Conservation (phyloP, 2,888 invertebrate species). For the Atherix ibis region DNA sequence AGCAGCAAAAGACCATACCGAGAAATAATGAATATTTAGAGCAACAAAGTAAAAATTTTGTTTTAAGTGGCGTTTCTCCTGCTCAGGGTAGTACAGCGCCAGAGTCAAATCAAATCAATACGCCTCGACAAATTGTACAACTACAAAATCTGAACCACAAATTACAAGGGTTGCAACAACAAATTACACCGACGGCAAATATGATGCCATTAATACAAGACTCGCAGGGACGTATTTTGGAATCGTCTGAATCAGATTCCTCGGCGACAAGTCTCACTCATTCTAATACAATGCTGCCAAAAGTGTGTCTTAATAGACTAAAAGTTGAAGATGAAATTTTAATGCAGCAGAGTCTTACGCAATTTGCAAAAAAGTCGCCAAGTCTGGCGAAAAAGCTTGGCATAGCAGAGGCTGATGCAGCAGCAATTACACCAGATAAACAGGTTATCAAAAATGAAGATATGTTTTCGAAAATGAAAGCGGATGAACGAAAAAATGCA, state of each 20-base stretch:
- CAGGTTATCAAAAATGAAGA: slow-evolving; percentile 14
- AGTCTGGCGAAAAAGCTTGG: slow-evolving; percentile 42
- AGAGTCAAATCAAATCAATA: slow-evolving; percentile 15
- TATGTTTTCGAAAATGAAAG: slow-evolving; percentile 37
- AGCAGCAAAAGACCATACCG: slow-evolving; percentile 18
- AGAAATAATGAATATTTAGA: slow-evolving; percentile 18
- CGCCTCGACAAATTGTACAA: slow-evolving; percentile 7
- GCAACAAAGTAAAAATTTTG: slow-evolving; percentile 18
- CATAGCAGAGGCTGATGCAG: slow-evolving; percentile 18
- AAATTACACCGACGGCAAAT: slow-evolving; percentile 33
- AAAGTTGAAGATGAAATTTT: slow-evolving; percentile 39
- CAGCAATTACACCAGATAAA: slow-evolving; percentile 3
- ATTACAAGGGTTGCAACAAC: no score
- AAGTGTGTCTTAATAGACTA: slow-evolving; percentile 31
- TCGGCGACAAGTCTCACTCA: slow-evolving; percentile 33
- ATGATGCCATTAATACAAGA: slow-evolving; percentile 35
- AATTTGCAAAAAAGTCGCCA: slow-evolving; percentile 46
- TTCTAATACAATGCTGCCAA: slow-evolving; percentile 22
- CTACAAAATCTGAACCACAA: slow-evolving; percentile 3
- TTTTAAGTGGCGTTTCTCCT: slow-evolving; percentile 35
- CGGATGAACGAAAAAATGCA: slow-evolving; percentile 32
- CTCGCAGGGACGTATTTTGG: background rate
- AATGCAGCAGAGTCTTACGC: slow-evolving; percentile 47
- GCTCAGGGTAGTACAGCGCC: slow-evolving; percentile 48
- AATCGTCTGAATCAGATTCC: slow-evolving; percentile 33